Evolutionary conservation across 2,888 invertebrate species (phyloP).

Genomic region (Metalampra italica): DNA sequence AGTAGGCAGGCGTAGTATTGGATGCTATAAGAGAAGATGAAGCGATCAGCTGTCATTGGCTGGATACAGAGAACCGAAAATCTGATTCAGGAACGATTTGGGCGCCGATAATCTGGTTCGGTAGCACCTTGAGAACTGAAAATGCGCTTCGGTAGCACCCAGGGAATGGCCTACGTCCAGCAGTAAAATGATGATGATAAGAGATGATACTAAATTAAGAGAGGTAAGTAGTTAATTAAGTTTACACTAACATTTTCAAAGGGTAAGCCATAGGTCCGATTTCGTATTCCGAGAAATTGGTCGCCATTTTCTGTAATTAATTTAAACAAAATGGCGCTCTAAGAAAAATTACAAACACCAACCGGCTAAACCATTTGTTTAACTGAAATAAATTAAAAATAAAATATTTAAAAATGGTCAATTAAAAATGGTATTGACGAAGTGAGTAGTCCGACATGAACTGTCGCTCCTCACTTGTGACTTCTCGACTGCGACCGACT

Average conservation of each 20-base stretch:
- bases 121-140: too few relatives aligned
- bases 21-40: too few relatives aligned
- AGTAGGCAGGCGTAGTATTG: too few relatives aligned
- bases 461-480: conserved; percentile 77
- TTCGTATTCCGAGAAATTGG: conserved; percentile 48
- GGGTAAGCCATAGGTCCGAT: conserved; percentile 68
- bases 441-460: conserved; percentile 76
- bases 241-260: conserved; percentile 60
- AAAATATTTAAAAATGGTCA: background rate
- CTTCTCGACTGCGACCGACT: conserved; percentile 19
- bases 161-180: too few relatives aligned
- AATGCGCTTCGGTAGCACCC: too few relatives aligned
- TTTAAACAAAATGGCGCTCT: conserved; percentile 46
- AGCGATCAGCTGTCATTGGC: too few relatives aligned
- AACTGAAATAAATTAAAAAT: conserved; percentile 16
- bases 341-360: conserved; percentile 13
- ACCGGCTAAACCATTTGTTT: conserved; percentile 39
- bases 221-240: too few relatives aligned
- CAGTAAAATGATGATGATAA: too few relatives aligned
- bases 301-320: conserved; percentile 59
- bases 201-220: too few relatives aligned
- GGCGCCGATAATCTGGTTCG: too few relatives aligned
- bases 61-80: too few relatives aligned
- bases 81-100: too few relatives aligned
- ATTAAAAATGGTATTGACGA: conserved; percentile 44